A percentile compares a stretch with the other conserved stretches of the same genome.
phyloP scores from a whole-genome alignment of 2,113 vertebrate genomes.

The Larimichthys polyactis region DNA sequence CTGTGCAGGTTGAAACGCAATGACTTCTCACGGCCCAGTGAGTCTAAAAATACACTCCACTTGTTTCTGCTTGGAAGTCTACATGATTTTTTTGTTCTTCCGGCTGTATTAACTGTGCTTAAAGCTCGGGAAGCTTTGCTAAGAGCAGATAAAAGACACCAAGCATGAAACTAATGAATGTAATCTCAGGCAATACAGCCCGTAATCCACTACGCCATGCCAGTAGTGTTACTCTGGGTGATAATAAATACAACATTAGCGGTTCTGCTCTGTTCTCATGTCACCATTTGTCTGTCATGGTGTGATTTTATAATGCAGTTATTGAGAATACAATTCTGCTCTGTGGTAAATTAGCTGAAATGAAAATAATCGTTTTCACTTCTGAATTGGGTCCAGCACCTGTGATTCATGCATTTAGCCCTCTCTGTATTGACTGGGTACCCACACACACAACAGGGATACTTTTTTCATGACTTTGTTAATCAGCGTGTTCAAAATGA shows the following conservation, averaged over 20 bases:
- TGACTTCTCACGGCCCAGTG: conserved; percentile 1
- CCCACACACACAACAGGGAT: too few species aligned
- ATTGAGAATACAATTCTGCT: not conserved
- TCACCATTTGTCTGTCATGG: not conserved
- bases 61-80: not conserved
- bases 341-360: not conserved
- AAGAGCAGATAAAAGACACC: conserved; percentile 34
- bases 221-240: not conserved
- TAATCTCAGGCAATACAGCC: conserved; percentile 3
- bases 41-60: conserved; percentile 37
- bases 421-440: not conserved
- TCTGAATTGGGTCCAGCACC: not conserved
- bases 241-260: conserved; percentile 11
- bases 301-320: conserved; percentile 13
- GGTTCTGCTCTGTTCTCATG: conserved; percentile 9
- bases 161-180: conserved; percentile 21
- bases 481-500: too few species aligned
- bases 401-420: not conserved
- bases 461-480: too few species aligned
- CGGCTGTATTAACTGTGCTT: conserved; percentile 20
- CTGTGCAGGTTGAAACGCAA: conserved; percentile 26
- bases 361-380: not conserved
- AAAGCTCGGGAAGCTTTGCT: not conserved
- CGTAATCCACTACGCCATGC: not conserved
- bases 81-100: not conserved